A percentile compares a stretch with the other conserved stretches of the same genome.
phyloP scores from a whole-genome alignment of 1,140 invertebrate species.

The Andricus grossulariae region DNA sequence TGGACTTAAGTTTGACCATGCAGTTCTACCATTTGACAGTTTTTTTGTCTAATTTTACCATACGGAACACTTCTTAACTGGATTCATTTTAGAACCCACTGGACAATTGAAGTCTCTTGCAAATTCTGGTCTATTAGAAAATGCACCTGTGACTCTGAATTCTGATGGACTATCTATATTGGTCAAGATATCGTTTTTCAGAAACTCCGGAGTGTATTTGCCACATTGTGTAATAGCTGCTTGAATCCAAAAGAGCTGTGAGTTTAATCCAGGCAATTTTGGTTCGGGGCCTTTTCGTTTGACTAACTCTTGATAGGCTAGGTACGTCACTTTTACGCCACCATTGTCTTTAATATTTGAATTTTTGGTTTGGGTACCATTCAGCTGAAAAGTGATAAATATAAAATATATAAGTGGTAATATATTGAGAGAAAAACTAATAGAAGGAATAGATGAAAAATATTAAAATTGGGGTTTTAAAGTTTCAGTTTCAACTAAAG shows the following conservation, averaged over 20 bases:
- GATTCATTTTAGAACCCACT: conserved; percentile 80
- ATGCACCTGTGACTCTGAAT: conserved; percentile 82
- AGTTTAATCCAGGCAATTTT: conserved; percentile 73
- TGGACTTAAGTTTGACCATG: too few species aligned
- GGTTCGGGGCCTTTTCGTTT: conserved; percentile 66
- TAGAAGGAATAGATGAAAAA: too few species aligned
- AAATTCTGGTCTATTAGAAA: conserved; percentile 82
- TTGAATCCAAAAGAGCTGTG: conserved; percentile 82
- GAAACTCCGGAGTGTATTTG: conserved; percentile 72
- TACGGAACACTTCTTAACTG: conserved; percentile 78
- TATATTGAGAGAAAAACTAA: too few species aligned
- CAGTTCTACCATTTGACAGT: too few species aligned
- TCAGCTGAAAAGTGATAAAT: conserved; percentile 68
- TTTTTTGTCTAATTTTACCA: conserved; percentile 34
- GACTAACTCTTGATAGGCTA: conserved; percentile 74
- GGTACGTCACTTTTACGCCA: conserved; percentile 78
- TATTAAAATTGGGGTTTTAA: too few species aligned
- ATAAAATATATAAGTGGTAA: too few species aligned
- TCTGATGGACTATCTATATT: conserved; percentile 84
- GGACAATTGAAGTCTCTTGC: conserved; percentile 80
- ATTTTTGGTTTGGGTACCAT: conserved; percentile 79
- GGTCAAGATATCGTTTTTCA: conserved; percentile 79
- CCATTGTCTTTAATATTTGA: conserved; percentile 83
- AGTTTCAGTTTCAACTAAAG: too few species aligned
- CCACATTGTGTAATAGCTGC: conserved; percentile 77